Percentiles rank a stretch among this genome's conserved stretches.
Evolutionary conservation across 2,113 vertebrate genomes (phyloP).

Genomic region (Corvus hawaiiensis): DNA sequence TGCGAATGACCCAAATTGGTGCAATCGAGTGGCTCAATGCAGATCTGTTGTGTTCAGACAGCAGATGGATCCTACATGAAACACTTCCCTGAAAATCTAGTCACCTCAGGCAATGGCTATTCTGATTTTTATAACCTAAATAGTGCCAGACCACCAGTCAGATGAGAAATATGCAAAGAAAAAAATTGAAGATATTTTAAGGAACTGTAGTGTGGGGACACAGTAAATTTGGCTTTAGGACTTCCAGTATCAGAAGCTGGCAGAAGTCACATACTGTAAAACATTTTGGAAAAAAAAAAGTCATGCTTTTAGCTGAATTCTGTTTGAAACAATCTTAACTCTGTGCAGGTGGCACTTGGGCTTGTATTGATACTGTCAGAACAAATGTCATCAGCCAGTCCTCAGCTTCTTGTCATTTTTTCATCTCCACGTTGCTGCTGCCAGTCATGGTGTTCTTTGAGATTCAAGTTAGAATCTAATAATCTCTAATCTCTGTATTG

Average conservation of each 20-base stretch:
- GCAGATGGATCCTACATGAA: background rate
- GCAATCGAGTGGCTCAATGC: fast-evolving
- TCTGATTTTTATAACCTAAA: background rate
- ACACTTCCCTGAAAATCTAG: background rate
- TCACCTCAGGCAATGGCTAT: background rate
- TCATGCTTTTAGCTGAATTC: background rate
- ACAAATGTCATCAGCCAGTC: background rate
- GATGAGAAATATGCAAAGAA: background rate
- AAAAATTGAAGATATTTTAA: background rate
- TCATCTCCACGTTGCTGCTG: background rate
- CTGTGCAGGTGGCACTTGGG: background rate
- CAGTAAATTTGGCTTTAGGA: background rate
- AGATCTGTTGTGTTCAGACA: background rate
- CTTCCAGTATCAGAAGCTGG: background rate
- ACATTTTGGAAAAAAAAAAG: background rate
- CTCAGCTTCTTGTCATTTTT: background rate
- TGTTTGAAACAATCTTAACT: background rate
- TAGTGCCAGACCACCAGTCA: background rate
- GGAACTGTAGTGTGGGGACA: background rate
- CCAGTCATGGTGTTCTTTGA: background rate
- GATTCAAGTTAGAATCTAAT: background rate
- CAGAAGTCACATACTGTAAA: background rate
- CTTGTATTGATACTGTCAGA: background rate
- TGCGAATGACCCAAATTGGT: background rate
- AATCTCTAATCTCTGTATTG: background rate